A percentile compares a stretch with the other conserved stretches of the same genome.
Evolutionary conservation across 2,113 vertebrate species (phyloP).

Genomic region (Anhinga rufa): DNA sequence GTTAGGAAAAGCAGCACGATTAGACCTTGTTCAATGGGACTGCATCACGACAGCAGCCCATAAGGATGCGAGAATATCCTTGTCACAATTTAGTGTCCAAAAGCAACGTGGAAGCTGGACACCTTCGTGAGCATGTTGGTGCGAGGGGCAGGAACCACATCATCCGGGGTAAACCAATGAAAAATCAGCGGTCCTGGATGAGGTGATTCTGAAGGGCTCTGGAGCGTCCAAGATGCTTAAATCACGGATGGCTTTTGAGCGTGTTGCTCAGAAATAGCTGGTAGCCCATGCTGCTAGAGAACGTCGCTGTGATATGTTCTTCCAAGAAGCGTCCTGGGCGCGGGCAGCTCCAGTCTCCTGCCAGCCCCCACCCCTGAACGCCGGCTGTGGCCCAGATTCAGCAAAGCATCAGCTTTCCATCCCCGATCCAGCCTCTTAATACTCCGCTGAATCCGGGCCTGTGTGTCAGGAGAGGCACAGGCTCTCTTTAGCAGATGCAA

Average conservation of each 20-base stretch:
- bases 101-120: background rate
- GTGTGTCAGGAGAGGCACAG: background rate
- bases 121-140: background rate
- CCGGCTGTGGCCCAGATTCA: background rate
- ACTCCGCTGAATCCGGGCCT: background rate
- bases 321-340: background rate
- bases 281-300: background rate
- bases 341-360: background rate
- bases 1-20: background rate
- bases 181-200: background rate
- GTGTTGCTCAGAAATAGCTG: background rate
- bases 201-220: background rate
- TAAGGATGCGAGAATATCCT: background rate
- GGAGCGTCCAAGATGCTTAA: background rate
- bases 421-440: background rate
- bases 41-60: background rate
- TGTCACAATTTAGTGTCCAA: background rate
- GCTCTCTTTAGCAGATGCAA: background rate
- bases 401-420: background rate
- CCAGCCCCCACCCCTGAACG: background rate
- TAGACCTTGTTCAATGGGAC: background rate
- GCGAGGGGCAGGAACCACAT: background rate
- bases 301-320: rapidly evolving
- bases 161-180: background rate
- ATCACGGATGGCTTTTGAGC: background rate